Conservation (phyloP, 2,113 vertebrate genomes). For the Alouatta palliata region DNA sequence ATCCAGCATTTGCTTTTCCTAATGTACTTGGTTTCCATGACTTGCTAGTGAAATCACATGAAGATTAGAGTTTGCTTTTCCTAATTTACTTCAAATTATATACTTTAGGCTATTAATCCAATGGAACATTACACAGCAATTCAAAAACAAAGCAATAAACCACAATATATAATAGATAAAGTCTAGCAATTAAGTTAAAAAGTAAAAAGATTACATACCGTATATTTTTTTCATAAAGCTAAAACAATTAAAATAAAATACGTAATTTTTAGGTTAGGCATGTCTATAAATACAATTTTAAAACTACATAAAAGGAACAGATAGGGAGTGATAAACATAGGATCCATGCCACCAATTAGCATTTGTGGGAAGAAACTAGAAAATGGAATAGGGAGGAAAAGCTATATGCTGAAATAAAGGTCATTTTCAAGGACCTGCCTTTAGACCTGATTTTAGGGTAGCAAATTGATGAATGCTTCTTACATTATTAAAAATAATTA, state of each 20-base stretch:
- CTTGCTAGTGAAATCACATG: not conserved
- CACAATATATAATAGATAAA: not conserved
- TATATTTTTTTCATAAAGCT: not conserved
- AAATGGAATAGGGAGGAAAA: not conserved
- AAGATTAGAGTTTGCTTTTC: slow-evolving; percentile 9
- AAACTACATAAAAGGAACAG: not conserved
- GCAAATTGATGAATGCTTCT: not conserved
- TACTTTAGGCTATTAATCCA: not conserved
- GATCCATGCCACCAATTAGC: not conserved
- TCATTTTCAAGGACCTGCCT: not conserved
- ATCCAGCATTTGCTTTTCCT: not conserved
- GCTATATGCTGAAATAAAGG: not conserved
- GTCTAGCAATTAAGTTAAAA: not conserved
- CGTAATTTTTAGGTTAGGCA: not conserved
- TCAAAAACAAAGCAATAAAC: not conserved
- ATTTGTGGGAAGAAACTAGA: not conserved
- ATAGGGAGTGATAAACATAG: not conserved
- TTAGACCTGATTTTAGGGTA: not conserved
- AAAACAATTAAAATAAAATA: not conserved
- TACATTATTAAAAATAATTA: not conserved
- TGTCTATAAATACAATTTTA: not conserved
- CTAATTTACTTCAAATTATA: slow-evolving; percentile 30
- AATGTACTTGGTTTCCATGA: not conserved
- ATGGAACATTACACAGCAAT: not conserved
- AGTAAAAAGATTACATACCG: not conserved